Evolutionary conservation across 2,888 invertebrate species (phyloP).

Genomic region (Diploptera punctata): DNA sequence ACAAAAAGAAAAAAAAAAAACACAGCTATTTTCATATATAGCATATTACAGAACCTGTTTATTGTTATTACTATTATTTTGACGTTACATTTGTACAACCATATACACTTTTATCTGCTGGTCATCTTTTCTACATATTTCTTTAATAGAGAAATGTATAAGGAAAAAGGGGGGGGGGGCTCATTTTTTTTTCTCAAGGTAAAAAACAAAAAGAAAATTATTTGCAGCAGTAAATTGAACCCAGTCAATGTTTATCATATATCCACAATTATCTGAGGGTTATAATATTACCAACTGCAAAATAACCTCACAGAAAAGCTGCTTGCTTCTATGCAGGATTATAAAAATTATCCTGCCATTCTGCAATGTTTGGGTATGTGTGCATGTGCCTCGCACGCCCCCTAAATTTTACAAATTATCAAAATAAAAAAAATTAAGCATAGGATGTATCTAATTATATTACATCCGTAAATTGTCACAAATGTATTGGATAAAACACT

Average conservation of each 20-base stretch:
- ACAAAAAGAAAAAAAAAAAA: background rate
- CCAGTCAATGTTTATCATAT: background rate
- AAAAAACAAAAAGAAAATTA: background rate
- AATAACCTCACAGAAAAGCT: slow-evolving; percentile 24
- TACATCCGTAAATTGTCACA: slow-evolving; percentile 7
- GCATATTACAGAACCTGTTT: slow-evolving; percentile 43
- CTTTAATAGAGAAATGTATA: slow-evolving; percentile 31
- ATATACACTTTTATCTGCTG: slow-evolving; percentile 54
- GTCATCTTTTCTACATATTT: slow-evolving; percentile 39
- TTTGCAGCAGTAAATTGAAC: background rate
- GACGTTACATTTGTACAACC: slow-evolving; percentile 61
- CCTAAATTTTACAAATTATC: background rate
- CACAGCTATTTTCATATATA: slow-evolving; percentile 12
- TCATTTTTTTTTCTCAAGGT: background rate
- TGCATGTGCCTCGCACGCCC: slow-evolving; percentile 7
- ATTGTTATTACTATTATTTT: slow-evolving; percentile 49
- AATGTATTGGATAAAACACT: background rate
- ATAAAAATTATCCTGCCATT: background rate
- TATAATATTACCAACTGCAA: background rate
- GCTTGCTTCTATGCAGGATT: slow-evolving; percentile 15
- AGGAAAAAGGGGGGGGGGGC: slow-evolving; percentile 20
- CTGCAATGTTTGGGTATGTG: slow-evolving; percentile 3
- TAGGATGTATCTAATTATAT: background rate
- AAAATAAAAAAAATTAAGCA: background rate
- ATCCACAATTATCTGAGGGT: background rate